Base-by-base conservation (phyloP, 2,888 invertebrate genomes). In the Parasteatoda lunata region DNA sequence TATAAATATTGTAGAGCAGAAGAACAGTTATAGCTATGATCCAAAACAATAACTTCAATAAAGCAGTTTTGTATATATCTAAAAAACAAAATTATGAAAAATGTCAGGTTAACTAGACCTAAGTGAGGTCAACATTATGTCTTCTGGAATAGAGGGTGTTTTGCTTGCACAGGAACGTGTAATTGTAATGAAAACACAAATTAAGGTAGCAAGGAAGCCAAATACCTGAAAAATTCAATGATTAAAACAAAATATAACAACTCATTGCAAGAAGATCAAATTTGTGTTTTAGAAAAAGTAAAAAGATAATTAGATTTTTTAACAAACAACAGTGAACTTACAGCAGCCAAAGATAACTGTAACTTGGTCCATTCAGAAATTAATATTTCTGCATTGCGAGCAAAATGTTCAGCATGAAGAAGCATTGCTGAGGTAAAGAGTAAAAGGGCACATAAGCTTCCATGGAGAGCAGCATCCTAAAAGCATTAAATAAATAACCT, bases 391-490 rank as follows among this genome's bases (percentile, higher is more conserved):
- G 30, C n/a, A n/a, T 48, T 69, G 47, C 80, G 84, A 84, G 75
- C 54, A 30, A 72, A 49, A 45, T 84, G 77, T 49, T 81, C 88
- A 64, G 84, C 71, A 88, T 88, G 81, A 54, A 88, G 81, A 54
- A 88, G 77, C 75, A 88, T 80, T 15, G 81, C 76, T 9, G 88
- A 88, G 54, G 88, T 77, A 69, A 81, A 72, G 30, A 84, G 66
- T 30, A 73, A 77, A 66, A 84, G 72, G 45, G 76, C 71, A 75
- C 80, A 75, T 11, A 88, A 73, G n/a, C 77, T 70, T 48, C 80
- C 80, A 84, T 80, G 69, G n/a, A 84, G 49, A 64, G 76, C 51
- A 52, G 84, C 84, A 84, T 88, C 88, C 88, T 88, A 65, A 52
- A 70, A 84, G 75, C n/a, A 59, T 30, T 30, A 30, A 30, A 30